These are phyloP conservation scores for Altica lythri DNA, from an alignment of 2,888 invertebrate genomes.

Conservation along the genomic window DNA sequence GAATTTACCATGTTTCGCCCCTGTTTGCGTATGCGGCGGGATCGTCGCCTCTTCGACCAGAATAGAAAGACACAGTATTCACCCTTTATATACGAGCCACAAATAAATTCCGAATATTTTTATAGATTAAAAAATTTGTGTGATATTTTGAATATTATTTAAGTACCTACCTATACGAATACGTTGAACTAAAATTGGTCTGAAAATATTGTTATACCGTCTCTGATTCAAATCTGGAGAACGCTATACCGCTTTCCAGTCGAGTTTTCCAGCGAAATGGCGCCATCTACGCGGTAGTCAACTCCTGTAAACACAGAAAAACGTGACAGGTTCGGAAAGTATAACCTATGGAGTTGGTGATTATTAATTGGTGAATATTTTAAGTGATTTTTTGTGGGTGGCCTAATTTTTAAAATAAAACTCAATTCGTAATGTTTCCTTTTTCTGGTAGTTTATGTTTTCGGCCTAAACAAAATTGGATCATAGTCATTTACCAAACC, in stretches of 20 bases:
- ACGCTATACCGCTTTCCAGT: too few relatives aligned
- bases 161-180: too few relatives aligned
- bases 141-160: too few relatives aligned
- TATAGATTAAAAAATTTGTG: too few relatives aligned
- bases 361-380: not conserved
- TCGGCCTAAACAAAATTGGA: conserved; percentile 55
- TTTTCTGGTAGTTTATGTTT: conserved; percentile 64
- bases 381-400: conserved; percentile 3
- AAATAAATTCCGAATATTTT: too few relatives aligned
- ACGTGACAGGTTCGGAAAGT: conserved; percentile 19
- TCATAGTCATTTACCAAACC: conserved; percentile 12
- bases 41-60: too few relatives aligned
- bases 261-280: conserved; percentile 1
- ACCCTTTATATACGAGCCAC: too few relatives aligned
- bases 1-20: too few relatives aligned
- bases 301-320: conserved; percentile 18
- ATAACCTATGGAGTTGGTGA: not conserved
- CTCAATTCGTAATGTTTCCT: conserved; percentile 37
- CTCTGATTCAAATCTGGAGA: not conserved
- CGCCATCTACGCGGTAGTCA: conserved; percentile 8
- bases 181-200: too few relatives aligned
- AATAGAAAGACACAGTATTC: too few relatives aligned
- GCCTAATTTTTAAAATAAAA: not conserved
- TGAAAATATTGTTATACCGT: too few relatives aligned
- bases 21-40: too few relatives aligned